Evolutionary conservation across 2,888 invertebrate genomes (phyloP).

Genomic region (Chrysolina haemoptera): DNA sequence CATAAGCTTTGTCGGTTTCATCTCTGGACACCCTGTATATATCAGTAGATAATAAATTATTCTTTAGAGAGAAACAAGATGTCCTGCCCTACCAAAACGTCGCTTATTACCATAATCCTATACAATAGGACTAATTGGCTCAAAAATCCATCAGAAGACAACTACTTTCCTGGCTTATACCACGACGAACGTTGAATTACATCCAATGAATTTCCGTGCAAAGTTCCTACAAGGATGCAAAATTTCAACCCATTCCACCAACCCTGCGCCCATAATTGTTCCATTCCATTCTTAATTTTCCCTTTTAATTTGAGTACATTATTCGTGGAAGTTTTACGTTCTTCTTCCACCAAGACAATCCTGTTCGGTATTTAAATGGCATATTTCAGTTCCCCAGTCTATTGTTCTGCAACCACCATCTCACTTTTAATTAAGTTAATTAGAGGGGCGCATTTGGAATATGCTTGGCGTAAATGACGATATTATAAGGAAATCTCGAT

Average conservation of each 20-base stretch:
- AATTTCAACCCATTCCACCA: background rate
- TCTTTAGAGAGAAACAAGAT: too few relatives aligned
- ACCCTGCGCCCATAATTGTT: background rate
- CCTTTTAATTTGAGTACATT: conserved; percentile 3
- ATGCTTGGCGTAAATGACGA: conserved; percentile 45
- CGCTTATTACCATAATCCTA: too few relatives aligned
- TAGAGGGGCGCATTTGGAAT: conserved; percentile 46
- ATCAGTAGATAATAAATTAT: too few relatives aligned
- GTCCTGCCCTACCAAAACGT: too few relatives aligned
- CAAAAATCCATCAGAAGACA: too few relatives aligned
- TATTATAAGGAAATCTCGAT: conserved; percentile 50
- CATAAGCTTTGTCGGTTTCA: too few relatives aligned
- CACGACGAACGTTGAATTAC: too few relatives aligned
- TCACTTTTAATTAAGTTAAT: conserved; percentile 50
- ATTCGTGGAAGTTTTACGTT: conserved; percentile 22
- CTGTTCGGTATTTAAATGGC: conserved; percentile 44
- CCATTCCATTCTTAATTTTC: background rate
- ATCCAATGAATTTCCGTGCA: too few relatives aligned
- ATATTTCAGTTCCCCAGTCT: conserved; percentile 43
- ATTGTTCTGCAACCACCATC: conserved; percentile 47
- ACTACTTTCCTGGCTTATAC: too few relatives aligned
- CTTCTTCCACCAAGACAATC: conserved; percentile 14
- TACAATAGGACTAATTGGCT: too few relatives aligned
- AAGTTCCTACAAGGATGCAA: too few relatives aligned
- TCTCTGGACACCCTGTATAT: too few relatives aligned